Conservation (phyloP, 2,797 vertebrate species). For the Diceros bicornis region DNA sequence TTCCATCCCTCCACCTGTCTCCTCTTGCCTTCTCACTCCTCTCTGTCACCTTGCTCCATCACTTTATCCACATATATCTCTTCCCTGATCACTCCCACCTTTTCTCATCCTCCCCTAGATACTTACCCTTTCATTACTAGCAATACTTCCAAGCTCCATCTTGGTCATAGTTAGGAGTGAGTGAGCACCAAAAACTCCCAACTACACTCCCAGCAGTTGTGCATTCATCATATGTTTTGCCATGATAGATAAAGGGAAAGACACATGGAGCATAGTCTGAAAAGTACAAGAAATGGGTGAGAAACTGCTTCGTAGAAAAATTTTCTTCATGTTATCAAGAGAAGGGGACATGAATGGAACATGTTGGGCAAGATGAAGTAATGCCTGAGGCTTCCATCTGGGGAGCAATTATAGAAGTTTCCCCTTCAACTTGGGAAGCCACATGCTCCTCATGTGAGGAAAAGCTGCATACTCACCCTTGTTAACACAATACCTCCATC, state of each 20-base stretch:
- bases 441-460: neutral
- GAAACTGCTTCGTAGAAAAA: neutral
- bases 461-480: neutral
- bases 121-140: neutral
- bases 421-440: neutral
- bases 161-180: neutral
- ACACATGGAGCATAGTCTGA: neutral
- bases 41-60: neutral
- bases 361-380: neutral
- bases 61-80: neutral
- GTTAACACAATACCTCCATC: neutral
- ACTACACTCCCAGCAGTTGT: accelerated
- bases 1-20: neutral
- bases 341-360: too few species aligned
- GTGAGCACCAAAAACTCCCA: accelerated
- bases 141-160: neutral
- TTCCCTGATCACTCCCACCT: neutral
- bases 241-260: neutral
- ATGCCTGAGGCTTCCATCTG: neutral
- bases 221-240: accelerated
- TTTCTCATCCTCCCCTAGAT: neutral
- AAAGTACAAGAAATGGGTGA: neutral
- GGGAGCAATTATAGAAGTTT: too few species aligned
- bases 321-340: neutral
- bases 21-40: neutral